Base-by-base conservation (phyloP, 1,140 invertebrate species). In the Caenorhabditis latens region DNA sequence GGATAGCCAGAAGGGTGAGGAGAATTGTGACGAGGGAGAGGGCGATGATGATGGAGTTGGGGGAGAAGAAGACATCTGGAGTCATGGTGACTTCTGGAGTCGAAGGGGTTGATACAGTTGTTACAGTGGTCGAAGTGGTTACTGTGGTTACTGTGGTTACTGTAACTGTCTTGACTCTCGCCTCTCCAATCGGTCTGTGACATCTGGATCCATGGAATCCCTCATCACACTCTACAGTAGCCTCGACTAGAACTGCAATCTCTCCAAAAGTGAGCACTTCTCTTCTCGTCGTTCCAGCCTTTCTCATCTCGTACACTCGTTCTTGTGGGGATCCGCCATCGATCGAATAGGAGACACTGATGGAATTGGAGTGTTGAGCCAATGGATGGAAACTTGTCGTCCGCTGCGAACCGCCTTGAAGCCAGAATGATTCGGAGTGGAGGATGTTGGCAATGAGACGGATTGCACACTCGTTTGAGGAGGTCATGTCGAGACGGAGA, bases 181-280 rank as follows among this genome's bases (percentile, higher is more conserved):
- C 0, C n/a, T n/a, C n/a, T 19, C 14, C 13, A n/a, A 58, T 58
- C 19, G 13, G 14, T 58, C 9, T 14, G 14, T 58, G 55, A 63
- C 61, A 63, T 63, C 32, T 40, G 8, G 61, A 63, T 11, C 65
- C 65, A 46, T 11, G 14, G 14, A 71, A 71, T 71, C 65, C 65
- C 0, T 43, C 65, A 46, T 71, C 65, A n/a, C 65, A 71, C 42
- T 71, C 40, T 11, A 71, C 43, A 71, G 65, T 71, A 7, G 65
- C n/a, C 8, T 43, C n/a, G 7, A 71, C 65, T 3, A 71, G 42
- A 71, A 71, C 14, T 14, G 46, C 65, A 13, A n/a, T 71, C 46
- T 71, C n/a, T 11, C 21, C 65, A 24, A 71, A 71, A 14, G 9
- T 14, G 19, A 71, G 19, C 19, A 71, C 42, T 19, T 71, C 19